These are phyloP conservation scores for Sceliomorpha sp. DNA, from an alignment of 2,888 invertebrate genomes.

Conservation along the genomic window DNA sequence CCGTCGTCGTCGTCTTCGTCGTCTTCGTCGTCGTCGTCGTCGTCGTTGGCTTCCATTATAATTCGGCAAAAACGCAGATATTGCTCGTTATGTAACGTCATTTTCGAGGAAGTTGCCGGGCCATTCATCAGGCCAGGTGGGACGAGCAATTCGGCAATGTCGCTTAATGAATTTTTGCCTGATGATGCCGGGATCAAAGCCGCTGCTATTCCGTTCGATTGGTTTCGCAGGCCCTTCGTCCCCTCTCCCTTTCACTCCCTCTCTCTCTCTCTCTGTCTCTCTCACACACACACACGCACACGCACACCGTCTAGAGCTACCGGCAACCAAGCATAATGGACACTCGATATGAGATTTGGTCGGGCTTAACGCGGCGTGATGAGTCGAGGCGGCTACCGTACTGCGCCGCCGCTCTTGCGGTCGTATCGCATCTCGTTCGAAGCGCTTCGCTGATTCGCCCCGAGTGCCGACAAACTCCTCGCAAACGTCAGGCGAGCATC, in stretches of 20 bases:
- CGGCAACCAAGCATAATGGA: constrained; percentile 47
- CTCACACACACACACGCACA: constrained; percentile 4
- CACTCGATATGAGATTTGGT: constrained; percentile 26
- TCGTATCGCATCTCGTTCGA: constrained; percentile 57
- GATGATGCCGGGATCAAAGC: too few species aligned
- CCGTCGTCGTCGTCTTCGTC: constrained; percentile 4
- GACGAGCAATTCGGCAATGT: constrained; percentile 19
- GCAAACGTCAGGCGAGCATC: constrained; percentile 34
- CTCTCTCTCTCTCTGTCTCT: not conserved
- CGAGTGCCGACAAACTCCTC: constrained; percentile 58
- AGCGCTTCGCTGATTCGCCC: constrained; percentile 55
- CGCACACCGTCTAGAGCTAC: constrained; percentile 30
- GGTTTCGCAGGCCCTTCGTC: constrained; percentile 4
- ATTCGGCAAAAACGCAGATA: constrained; percentile 19
- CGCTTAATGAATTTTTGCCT: not conserved
- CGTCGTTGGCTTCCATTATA: constrained; percentile 21
- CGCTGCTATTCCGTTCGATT: constrained; percentile 11
- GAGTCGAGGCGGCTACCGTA: constrained; percentile 54
- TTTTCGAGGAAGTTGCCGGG: constrained; percentile 7
- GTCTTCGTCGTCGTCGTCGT: too few species aligned
- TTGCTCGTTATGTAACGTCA: constrained; percentile 27
- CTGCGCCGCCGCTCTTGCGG: constrained; percentile 38
- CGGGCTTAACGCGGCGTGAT: constrained; percentile 52
- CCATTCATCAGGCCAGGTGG: constrained; percentile 23
- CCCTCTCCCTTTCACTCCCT: not conserved